Evolutionary conservation across 1,140 invertebrate genomes (phyloP).

Genomic region (Leptinotarsa lineolata): DNA sequence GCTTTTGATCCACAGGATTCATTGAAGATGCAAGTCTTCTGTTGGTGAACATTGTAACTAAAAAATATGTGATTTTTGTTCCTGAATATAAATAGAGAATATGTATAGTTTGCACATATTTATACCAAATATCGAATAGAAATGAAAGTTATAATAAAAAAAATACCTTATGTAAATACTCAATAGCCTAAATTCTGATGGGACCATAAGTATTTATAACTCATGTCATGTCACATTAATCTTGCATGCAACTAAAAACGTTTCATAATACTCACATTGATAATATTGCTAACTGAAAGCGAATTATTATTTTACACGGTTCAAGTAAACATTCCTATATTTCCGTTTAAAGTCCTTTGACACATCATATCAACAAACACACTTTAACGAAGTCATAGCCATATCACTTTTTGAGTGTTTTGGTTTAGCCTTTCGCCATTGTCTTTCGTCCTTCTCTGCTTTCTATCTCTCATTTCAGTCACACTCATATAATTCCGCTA

Average conservation of each 20-base stretch:
- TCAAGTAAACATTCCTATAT: no score
- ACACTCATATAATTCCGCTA: no score
- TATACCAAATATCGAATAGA: no score
- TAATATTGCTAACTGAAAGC: not conserved
- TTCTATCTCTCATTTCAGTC: no score
- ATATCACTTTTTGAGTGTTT: no score
- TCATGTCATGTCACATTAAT: not conserved
- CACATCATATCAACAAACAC: not conserved
- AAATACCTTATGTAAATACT: not conserved
- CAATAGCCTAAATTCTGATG: not conserved
- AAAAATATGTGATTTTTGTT: not conserved
- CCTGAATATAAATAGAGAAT: no score
- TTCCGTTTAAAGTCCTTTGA: not conserved
- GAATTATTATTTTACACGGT: no score
- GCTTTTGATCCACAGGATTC: not conserved
- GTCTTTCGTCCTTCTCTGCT: not conserved
- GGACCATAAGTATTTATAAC: not conserved
- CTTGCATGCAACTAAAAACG: no score
- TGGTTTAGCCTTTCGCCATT: not conserved
- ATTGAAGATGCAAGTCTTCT: not conserved
- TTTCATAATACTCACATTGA: slow-evolving; percentile 3
- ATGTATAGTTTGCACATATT: no score
- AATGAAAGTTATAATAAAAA: no score
- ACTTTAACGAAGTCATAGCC: no score
- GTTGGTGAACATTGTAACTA: not conserved